These are phyloP conservation scores for Rattus norvegicus DNA, from an alignment of 2,113 vertebrate species.

Conservation along the genomic window DNA sequence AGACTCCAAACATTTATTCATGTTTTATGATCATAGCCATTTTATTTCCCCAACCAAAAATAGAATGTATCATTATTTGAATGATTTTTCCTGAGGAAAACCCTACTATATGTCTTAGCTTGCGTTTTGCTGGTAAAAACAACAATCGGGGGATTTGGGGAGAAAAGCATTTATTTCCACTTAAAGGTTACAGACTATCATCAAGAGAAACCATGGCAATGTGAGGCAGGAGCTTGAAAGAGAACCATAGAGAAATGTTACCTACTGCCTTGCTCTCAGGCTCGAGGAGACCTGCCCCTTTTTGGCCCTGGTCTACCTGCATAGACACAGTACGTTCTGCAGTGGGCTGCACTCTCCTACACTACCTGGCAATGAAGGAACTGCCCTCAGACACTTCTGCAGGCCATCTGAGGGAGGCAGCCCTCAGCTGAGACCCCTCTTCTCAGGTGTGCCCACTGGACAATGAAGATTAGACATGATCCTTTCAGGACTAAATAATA, in stretches of 20 bases:
- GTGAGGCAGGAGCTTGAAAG: background rate
- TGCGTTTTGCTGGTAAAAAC: background rate
- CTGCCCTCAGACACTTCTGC: background rate
- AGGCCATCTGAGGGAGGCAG: background rate
- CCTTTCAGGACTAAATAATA: background rate
- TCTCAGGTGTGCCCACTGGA: background rate
- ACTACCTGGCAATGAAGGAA: background rate
- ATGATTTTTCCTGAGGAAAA: background rate
- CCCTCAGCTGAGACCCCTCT: background rate
- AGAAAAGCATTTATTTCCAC: too few relatives aligned
- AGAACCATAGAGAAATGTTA: background rate
- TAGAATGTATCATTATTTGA: background rate
- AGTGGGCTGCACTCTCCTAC: background rate
- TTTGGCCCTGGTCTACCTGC: background rate
- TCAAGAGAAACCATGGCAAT: background rate
- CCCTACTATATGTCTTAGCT: background rate
- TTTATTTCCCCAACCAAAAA: conserved; percentile 20
- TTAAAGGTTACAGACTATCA: background rate
- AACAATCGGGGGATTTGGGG: background rate
- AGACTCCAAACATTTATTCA: background rate
- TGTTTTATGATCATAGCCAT: background rate
- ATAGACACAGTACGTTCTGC: background rate
- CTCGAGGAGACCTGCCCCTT: background rate
- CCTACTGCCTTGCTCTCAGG: background rate
- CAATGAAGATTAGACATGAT: background rate